Percentiles rank a stretch among this genome's conserved stretches.
phyloP scores from a whole-genome alignment of 1,140 invertebrate genomes.

The Hypsibius dujardini region DNA sequence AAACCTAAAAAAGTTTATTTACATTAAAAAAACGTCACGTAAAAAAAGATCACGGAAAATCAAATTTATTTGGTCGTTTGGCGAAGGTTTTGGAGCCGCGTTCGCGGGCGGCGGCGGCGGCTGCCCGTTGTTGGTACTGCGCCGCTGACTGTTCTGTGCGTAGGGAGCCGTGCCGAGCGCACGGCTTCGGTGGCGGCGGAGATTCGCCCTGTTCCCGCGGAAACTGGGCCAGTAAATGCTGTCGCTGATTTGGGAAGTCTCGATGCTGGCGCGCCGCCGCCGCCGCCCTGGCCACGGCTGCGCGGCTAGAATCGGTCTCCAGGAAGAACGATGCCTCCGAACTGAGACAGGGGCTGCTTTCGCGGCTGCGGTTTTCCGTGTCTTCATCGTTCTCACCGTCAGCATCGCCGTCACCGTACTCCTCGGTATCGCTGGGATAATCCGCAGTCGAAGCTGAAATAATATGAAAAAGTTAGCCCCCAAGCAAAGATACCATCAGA shows the following conservation, averaged over 20 bases:
- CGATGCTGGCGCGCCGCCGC: not conserved
- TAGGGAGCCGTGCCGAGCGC: too few species aligned
- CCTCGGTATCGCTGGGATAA: not conserved
- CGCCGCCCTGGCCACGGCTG: not conserved
- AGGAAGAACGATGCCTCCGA: constrained; percentile 4
- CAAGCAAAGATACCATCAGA: too few species aligned
- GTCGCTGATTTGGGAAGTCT: not conserved
- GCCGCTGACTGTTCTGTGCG: too few species aligned
- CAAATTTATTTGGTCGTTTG: constrained; percentile 1
- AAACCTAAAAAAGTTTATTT: not conserved
- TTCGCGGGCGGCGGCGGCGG: too few species aligned
- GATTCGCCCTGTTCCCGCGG: not conserved
- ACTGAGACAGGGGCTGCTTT: constrained; percentile 9
- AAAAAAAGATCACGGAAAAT: not conserved
- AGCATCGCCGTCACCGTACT: constrained; percentile 14
- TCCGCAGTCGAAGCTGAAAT: constrained; percentile 6
- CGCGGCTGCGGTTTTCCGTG: not conserved
- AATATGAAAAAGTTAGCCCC: not conserved
- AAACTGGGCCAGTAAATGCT: not conserved
- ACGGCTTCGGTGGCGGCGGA: too few species aligned
- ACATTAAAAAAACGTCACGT: not conserved
- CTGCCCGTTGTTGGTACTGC: too few species aligned
- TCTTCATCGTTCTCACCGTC: constrained; percentile 15
- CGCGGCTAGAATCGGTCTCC: not conserved
- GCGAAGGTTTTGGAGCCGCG: not conserved